A percentile compares a stretch with the other conserved stretches of the same genome.
phyloP scores from a whole-genome alignment of 2,113 vertebrate species.

The Sardina pilchardus region DNA sequence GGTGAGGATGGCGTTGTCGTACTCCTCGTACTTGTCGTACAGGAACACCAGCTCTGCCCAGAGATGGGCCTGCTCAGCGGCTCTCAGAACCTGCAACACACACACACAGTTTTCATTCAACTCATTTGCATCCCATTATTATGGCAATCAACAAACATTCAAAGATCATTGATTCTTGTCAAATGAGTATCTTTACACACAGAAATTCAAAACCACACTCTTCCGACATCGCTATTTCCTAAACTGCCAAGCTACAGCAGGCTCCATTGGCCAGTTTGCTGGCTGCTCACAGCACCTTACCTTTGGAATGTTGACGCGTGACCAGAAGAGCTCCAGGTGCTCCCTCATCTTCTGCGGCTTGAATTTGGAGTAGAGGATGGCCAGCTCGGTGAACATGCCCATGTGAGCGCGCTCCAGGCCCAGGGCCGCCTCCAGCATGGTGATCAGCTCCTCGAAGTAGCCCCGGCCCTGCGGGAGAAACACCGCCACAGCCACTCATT shows the following conservation, averaged over 20 bases:
- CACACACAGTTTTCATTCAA: background rate
- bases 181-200: background rate
- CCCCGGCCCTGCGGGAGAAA: conserved; percentile 83
- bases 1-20: conserved; percentile 98
- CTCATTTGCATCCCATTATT: background rate
- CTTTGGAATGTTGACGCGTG: conserved; percentile 98
- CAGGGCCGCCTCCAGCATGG: conserved; percentile 95
- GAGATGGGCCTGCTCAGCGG: conserved; percentile 96
- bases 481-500: background rate
- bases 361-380: conserved; percentile 98
- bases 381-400: conserved; percentile 99
- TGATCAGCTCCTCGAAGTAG: conserved; percentile 98
- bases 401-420: conserved; percentile 97
- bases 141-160: background rate
- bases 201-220: background rate
- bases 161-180: background rate
- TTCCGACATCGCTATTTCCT: background rate
- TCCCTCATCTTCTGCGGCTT: conserved; percentile 99
- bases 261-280: too few relatives aligned
- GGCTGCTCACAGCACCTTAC: conserved; percentile 57
- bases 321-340: conserved; percentile 98
- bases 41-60: conserved; percentile 98
- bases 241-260: background rate
- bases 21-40: conserved; percentile 99
- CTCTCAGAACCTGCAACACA: conserved; percentile 86